Evolutionary conservation across 2,888 invertebrate genomes (phyloP).

Genomic region (Megaustenia siamemsis): DNA sequence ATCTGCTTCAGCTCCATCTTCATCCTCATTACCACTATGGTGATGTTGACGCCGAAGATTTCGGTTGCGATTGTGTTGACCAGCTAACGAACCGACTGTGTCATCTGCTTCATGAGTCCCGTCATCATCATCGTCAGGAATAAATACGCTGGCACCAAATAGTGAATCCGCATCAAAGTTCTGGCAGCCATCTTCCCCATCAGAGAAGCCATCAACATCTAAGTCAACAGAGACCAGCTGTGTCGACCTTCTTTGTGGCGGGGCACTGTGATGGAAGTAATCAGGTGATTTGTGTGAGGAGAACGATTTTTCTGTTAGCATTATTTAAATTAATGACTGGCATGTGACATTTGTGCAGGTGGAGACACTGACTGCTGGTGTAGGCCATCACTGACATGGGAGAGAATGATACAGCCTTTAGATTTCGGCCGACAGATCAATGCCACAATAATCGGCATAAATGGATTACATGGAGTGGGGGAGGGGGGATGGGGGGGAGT

Average conservation of each 20-base stretch:
- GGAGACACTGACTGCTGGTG: no score
- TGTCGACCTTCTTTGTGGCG: conserved; percentile 25
- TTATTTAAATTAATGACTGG: no score
- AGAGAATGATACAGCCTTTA: no score
- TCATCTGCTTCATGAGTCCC: background rate
- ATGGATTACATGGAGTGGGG: no score
- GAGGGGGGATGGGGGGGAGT: no score
- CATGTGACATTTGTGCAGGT: no score
- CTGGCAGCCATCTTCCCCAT: conserved; percentile 25
- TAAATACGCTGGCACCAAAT: conserved; percentile 44
- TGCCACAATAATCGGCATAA: no score
- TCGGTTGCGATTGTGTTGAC: background rate
- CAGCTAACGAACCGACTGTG: conserved; percentile 3
- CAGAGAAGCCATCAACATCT: conserved; percentile 33
- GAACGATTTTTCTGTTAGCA: no score
- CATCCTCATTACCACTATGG: background rate
- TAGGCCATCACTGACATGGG: no score
- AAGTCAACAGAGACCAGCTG: conserved; percentile 51
- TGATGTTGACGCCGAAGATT: conserved; percentile 25
- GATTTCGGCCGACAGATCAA: no score
- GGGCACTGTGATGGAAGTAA: background rate
- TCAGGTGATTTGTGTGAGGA: no score
- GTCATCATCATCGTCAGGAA: conserved; percentile 12
- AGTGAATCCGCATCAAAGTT: conserved; percentile 39
- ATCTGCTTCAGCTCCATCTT: conserved; percentile 16